phyloP scores from a whole-genome alignment of 2,797 vertebrate species.

The Pithecia hirsuta region DNA sequence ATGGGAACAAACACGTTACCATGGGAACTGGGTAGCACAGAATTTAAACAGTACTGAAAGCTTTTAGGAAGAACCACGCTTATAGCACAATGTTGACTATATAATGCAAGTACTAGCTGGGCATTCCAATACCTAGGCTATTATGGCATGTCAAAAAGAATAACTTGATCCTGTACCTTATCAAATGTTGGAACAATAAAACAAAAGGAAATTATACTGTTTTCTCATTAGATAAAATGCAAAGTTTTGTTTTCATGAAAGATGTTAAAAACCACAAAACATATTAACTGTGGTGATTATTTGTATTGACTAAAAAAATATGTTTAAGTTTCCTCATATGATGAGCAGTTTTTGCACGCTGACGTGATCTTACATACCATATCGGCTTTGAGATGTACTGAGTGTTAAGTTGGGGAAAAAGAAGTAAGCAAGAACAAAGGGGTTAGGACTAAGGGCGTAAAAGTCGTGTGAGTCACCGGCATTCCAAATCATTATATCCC shows the following conservation, averaged over 20 bases:
- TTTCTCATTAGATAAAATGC: slow-evolving; percentile 26
- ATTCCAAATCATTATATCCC: not conserved
- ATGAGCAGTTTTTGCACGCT: not conserved
- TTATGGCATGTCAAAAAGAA: not conserved
- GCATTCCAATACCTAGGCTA: not conserved
- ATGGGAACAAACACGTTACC: slow-evolving; percentile 81
- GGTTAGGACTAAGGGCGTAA: not conserved
- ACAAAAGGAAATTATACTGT: not conserved
- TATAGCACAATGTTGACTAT: slow-evolving; percentile 48
- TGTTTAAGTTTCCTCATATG: not conserved
- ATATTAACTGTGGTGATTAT: not conserved
- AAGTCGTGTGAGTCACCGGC: not conserved
- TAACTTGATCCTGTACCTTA: not conserved
- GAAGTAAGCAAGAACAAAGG: not conserved
- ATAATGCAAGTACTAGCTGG: not conserved
- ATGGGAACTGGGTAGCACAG: slow-evolving; percentile 80
- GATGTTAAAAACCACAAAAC: not conserved
- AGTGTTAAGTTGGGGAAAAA: not conserved
- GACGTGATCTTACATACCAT: not conserved
- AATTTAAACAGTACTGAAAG: slow-evolving; percentile 73
- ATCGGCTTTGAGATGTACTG: not conserved
- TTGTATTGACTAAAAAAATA: not conserved
- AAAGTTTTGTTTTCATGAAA: slow-evolving; percentile 18
- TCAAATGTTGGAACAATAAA: slow-evolving; percentile 28
- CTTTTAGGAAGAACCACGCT: slow-evolving; percentile 74